Conservation (phyloP, 2,888 invertebrate species). For the Bombyx huttoni region DNA sequence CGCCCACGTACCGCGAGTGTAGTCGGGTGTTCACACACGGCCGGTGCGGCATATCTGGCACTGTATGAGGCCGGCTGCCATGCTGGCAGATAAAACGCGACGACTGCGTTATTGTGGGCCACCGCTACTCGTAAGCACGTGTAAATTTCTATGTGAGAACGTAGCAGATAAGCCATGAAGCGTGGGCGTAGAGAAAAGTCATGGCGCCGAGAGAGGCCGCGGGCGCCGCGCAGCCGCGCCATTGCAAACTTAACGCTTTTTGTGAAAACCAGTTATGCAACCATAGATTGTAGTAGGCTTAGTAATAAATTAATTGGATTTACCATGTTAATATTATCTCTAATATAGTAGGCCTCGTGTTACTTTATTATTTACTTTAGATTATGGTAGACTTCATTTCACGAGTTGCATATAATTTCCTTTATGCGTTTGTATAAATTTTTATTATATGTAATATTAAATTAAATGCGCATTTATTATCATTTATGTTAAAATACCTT, state of each 20-base stretch:
- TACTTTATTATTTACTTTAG: not conserved
- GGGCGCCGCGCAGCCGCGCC: constrained; percentile 21
- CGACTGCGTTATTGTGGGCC: constrained; percentile 55
- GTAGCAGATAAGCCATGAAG: constrained; percentile 46
- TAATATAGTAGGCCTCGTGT: not conserved
- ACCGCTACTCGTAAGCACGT: constrained; percentile 57
- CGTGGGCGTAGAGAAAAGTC: constrained; percentile 55
- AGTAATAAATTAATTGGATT: not conserved
- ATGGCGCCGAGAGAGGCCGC: constrained; percentile 34
- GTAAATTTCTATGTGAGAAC: constrained; percentile 69
- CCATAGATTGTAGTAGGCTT: not conserved
- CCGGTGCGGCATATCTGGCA: constrained; percentile 30
- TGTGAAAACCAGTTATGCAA: constrained; percentile 1
- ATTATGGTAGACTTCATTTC: not conserved
- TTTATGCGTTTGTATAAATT: too few species aligned
- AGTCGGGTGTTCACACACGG: constrained; percentile 41
- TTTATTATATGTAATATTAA: too few species aligned
- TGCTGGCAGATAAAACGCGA: constrained; percentile 56
- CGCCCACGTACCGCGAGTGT: constrained; percentile 63
- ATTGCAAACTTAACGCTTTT: constrained; percentile 29
- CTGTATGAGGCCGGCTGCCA: constrained; percentile 37
- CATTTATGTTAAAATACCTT: too few species aligned
- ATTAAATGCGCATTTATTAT: too few species aligned
- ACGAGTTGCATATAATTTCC: not conserved
- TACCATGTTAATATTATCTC: not conserved